Conservation (phyloP, 1,140 invertebrate genomes). For the Pseudomyrmex gracilis region DNA sequence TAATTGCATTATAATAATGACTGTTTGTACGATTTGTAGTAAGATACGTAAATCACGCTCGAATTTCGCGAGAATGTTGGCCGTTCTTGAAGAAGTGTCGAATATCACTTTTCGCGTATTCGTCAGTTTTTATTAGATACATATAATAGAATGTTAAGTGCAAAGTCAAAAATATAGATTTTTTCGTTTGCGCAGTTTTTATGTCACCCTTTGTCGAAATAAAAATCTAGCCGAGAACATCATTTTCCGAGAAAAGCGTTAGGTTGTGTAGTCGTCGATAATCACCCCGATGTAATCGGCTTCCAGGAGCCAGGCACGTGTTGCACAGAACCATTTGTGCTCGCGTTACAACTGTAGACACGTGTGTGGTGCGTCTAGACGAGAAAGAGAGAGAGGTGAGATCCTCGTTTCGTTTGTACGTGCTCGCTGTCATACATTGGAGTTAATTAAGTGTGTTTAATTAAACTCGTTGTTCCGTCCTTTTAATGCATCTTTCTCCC, state of each 20-base stretch:
- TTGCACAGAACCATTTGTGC: slow-evolving; percentile 61
- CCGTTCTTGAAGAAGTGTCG: neutral
- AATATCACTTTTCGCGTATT: slow-evolving; percentile 17
- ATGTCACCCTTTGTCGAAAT: neutral
- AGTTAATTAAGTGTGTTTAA: slow-evolving; percentile 82
- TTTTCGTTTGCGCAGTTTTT: neutral
- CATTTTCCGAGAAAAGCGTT: slow-evolving; percentile 15
- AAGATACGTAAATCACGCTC: slow-evolving; percentile 18
- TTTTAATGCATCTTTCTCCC: slow-evolving; percentile 49
- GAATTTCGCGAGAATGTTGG: neutral
- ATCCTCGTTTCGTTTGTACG: slow-evolving; percentile 61
- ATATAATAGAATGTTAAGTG: neutral
- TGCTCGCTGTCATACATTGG: slow-evolving; percentile 74
- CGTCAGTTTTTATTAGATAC: slow-evolving; percentile 19
- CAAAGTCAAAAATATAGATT: neutral
- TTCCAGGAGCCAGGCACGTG: slow-evolving; percentile 62
- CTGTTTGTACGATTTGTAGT: neutral
- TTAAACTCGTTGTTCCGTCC: slow-evolving; percentile 76
- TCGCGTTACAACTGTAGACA: slow-evolving; percentile 65
- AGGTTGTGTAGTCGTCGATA: slow-evolving; percentile 49
- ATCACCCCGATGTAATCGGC: slow-evolving; percentile 62
- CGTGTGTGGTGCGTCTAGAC: slow-evolving; percentile 60
- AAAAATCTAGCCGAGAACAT: neutral
- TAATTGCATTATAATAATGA: neutral
- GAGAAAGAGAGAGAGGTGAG: slow-evolving; percentile 31